These are phyloP conservation scores for Hipparchia sbordonii DNA, from an alignment of 2,888 invertebrate species.

Conservation along the genomic window DNA sequence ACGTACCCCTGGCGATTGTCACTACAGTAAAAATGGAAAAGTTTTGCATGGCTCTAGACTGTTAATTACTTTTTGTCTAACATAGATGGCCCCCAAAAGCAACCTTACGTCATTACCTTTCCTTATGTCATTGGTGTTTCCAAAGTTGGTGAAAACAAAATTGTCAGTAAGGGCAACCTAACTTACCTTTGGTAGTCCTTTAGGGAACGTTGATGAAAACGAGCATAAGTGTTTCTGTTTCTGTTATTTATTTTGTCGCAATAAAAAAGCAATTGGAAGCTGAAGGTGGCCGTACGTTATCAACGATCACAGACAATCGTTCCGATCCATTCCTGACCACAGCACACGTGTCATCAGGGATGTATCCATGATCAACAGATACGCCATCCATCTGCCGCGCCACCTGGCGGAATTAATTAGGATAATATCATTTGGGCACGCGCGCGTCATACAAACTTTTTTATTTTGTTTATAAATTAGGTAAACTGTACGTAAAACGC, in stretches of 20 bases:
- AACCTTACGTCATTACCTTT: too few relatives aligned
- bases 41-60: too few relatives aligned
- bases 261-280: neutral
- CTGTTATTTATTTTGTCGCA: neutral
- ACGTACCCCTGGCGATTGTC: too few relatives aligned
- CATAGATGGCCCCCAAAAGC: too few relatives aligned
- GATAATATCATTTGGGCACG: constrained; percentile 21
- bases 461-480: constrained; percentile 3
- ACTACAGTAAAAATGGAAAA: too few relatives aligned
- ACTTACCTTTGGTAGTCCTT: too few relatives aligned
- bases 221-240: too few relatives aligned
- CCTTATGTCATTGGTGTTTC: too few relatives aligned
- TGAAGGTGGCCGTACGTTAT: neutral
- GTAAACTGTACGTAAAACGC: neutral
- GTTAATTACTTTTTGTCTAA: too few relatives aligned
- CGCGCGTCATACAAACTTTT: constrained; percentile 11
- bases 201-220: too few relatives aligned
- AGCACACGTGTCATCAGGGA: constrained; percentile 15
- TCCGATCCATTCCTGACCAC: constrained; percentile 14
- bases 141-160: too few relatives aligned
- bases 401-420: constrained; percentile 80
- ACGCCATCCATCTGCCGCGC: constrained; percentile 67
- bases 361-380: constrained; percentile 44
- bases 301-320: constrained; percentile 2
- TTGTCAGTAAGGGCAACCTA: too few relatives aligned